Evolutionary conservation across 2,113 vertebrate genomes (phyloP).

Genomic region (Phylloscopus whistleri): DNA sequence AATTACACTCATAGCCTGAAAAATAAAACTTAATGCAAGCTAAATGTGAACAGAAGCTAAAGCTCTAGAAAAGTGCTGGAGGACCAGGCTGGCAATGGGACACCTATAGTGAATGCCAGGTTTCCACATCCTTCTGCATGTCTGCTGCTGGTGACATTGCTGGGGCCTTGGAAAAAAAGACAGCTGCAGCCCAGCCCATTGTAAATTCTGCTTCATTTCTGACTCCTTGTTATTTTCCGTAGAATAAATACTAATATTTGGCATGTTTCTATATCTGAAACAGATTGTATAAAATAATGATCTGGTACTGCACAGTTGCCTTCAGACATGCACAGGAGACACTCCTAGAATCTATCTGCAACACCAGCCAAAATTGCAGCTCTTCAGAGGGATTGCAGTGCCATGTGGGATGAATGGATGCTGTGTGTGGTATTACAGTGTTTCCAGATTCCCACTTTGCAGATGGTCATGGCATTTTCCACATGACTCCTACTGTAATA

Average conservation of each 20-base stretch:
- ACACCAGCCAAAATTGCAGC: not conserved
- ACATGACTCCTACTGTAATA: slow-evolving; percentile 20
- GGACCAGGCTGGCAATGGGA: not conserved
- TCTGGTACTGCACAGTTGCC: not conserved
- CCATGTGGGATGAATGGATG: not conserved
- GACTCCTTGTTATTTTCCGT: not conserved
- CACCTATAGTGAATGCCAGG: not conserved
- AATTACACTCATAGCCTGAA: not conserved
- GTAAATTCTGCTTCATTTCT: not conserved
- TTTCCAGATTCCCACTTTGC: not conserved
- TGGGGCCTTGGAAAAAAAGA: not conserved
- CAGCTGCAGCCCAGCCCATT: not conserved
- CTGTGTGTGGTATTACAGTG: not conserved
- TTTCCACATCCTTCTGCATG: not conserved
- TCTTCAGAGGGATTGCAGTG: not conserved
- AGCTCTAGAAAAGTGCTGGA: not conserved
- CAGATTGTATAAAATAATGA: not conserved
- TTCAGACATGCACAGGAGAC: not conserved
- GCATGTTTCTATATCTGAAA: not conserved
- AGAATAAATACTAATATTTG: not conserved
- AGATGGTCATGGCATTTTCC: not conserved
- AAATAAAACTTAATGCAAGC: not conserved
- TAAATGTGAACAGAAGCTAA: not conserved
- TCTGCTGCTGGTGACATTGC: not conserved
- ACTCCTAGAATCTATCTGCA: not conserved